These are phyloP conservation scores for Drosophila miranda DNA, from an alignment of 1,140 invertebrate genomes.

Conservation along the genomic window DNA sequence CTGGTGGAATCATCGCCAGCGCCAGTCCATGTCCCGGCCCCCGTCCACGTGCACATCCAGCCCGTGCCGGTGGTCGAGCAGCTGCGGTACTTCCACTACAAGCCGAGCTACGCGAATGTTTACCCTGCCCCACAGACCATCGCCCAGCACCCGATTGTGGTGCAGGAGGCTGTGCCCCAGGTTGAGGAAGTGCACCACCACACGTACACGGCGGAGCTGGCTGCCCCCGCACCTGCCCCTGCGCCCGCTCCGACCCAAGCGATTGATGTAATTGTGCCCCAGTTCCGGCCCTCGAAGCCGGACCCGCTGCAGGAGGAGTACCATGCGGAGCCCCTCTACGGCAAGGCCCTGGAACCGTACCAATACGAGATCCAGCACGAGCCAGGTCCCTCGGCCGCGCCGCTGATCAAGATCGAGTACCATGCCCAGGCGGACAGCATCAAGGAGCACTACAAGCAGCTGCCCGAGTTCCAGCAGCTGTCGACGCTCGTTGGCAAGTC, in stretches of 20 bases:
- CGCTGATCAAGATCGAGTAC: constrained; percentile 74
- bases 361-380: constrained; percentile 52
- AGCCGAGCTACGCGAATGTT: constrained; percentile 28
- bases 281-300: constrained; percentile 66
- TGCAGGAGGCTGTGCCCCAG: constrained; percentile 40
- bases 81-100: constrained; percentile 68
- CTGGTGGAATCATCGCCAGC: constrained; percentile 1
- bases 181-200: constrained; percentile 57
- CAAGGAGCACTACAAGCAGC: constrained; percentile 70
- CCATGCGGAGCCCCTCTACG: constrained; percentile 33
- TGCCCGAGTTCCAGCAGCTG: constrained; percentile 69
- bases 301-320: constrained; percentile 55
- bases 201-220: constrained; percentile 55
- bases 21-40: constrained; percentile 11
- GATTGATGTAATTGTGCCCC: constrained; percentile 20
- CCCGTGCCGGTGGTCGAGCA: constrained; percentile 75
- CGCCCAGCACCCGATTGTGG: constrained; percentile 60
- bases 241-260: constrained; percentile 11
- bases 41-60: constrained; percentile 73
- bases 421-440: constrained; percentile 56
- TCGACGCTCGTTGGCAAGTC: constrained; percentile 77
- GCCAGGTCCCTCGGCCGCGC: constrained; percentile 3
- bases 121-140: constrained; percentile 36
- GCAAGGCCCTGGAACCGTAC: constrained; percentile 43
- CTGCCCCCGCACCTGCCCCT: not conserved